Percentiles rank a stretch among this genome's conserved stretches.
Evolutionary conservation across 2,113 vertebrate species (phyloP).

Genomic region (Otis tarda): DNA sequence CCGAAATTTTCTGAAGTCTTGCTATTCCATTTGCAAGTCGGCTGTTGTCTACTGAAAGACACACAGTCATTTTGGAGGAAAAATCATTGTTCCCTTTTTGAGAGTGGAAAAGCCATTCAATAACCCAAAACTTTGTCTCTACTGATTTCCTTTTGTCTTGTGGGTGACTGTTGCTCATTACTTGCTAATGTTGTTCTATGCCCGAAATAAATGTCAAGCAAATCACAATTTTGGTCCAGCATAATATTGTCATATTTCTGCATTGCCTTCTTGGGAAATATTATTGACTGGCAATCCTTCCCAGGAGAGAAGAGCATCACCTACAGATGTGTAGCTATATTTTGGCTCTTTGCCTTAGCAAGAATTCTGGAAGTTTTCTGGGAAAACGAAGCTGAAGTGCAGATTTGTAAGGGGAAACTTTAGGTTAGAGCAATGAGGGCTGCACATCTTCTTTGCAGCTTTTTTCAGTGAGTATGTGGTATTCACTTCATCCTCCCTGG

Average conservation of each 20-base stretch:
- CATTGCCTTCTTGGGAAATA: neutral
- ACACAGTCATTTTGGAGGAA: neutral
- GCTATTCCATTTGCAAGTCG: neutral
- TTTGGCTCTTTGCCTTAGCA: neutral
- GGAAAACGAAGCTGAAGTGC: neutral
- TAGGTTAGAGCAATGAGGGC: neutral
- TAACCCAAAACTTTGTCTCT: neutral
- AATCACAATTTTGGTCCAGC: neutral
- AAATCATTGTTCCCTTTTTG: neutral
- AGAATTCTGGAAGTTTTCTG: neutral
- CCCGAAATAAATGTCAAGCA: neutral
- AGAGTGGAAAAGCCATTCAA: neutral
- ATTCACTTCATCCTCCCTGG: neutral
- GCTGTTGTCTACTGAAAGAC: neutral
- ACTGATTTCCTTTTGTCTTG: neutral
- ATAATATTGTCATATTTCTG: neutral
- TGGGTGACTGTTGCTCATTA: neutral
- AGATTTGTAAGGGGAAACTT: neutral
- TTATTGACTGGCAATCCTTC: neutral
- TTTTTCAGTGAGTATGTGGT: neutral
- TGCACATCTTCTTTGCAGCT: neutral
- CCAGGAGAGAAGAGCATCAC: neutral
- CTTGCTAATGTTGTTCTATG: neutral
- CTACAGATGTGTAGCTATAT: neutral
- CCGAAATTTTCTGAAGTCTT: neutral